Base-by-base conservation (phyloP, 2,888 invertebrate genomes). In the Ditula angustiorana region DNA sequence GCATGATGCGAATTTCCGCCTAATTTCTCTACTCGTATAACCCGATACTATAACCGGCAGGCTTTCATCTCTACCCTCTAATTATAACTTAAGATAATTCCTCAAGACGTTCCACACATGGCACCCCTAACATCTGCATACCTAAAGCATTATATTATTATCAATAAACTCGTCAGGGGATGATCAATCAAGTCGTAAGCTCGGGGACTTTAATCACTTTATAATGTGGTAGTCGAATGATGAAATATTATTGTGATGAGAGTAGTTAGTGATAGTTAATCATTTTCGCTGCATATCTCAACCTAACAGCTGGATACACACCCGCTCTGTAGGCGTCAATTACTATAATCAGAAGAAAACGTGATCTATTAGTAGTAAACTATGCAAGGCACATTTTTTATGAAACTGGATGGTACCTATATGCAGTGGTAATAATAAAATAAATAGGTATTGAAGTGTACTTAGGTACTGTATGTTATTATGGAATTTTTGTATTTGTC, bases 201-300 rank as follows among this genome's bases (percentile, higher is more conserved):
- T 62, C 66, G 66, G 63, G 61, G 76, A 81, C 76, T 70, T 74
- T 79, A 72, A 82, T 81, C 77, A 66, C 75, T 66, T 69, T 69
- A 69, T 74, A 69, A 76, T 58, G 49, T 28, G 5, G 55, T 28
- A 49, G 49, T 41, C 35, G 33, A 49, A 62, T 49, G 55, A 23
- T 16, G 53, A 46, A 10, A 50, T 59, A 37, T 50, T 16, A 47
- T 61, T 50, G 30, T 41, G 62, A 63, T 50, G 62, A 23, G 56
- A 23, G 41, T 16, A 28, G 21, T 11, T 23, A 44, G 53, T 8
- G 19, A 63, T 58, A 46, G 52, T 64, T 52, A 58, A 64, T 64
- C 57, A 58, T 63, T 44, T 21, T 64, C 58, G 26, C n/a, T 16
- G 35, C n/a, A 21, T 52, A 57, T 46, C 52, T 7, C 10, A 46